Percentiles rank a stretch among this genome's conserved stretches.
Evolutionary conservation across 2,113 vertebrate genomes (phyloP).

Genomic region (Octodon degus): DNA sequence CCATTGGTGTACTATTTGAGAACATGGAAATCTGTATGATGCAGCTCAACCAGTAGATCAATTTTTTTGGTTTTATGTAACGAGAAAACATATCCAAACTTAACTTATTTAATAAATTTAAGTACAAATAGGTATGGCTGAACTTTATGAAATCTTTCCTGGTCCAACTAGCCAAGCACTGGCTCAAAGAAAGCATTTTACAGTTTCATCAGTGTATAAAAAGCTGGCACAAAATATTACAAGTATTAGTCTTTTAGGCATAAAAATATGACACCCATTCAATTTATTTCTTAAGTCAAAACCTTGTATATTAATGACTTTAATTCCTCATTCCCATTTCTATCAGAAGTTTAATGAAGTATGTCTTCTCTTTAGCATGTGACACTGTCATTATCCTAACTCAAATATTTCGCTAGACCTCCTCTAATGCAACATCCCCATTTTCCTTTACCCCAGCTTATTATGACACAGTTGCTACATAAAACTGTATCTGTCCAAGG

Average conservation of each 20-base stretch:
- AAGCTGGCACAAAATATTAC: background rate
- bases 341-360: background rate
- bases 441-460: background rate
- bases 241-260: background rate
- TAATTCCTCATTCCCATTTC: background rate
- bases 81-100: background rate
- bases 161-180: background rate
- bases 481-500: background rate
- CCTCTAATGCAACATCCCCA: background rate
- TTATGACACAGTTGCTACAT: background rate
- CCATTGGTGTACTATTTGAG: background rate
- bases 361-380: background rate
- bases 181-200: background rate
- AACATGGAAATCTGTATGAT: background rate
- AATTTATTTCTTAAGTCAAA: slow-evolving; percentile 5
- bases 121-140: background rate
- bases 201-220: background rate
- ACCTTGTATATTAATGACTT: background rate
- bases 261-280: background rate
- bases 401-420: background rate
- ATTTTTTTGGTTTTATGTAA: background rate
- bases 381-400: background rate
- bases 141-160: background rate
- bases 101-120: background rate
- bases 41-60: background rate